These are phyloP conservation scores for Dendrophyllia cribrosa DNA, from an alignment of 64 coral and sea anemone genomes.

Conservation along the genomic window DNA sequence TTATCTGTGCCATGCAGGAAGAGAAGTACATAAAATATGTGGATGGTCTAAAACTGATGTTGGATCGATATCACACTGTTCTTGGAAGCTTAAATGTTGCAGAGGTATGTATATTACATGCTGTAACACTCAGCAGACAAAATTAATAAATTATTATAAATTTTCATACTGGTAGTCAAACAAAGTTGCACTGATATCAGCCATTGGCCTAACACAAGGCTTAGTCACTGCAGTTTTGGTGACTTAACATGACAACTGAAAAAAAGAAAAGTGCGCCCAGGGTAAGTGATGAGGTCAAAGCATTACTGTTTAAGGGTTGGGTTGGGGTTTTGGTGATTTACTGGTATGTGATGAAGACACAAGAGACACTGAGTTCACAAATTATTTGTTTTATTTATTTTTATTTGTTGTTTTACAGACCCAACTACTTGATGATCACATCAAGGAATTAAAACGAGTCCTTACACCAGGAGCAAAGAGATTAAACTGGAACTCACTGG, in stretches of 20 bases:
- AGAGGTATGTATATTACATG: constrained; percentile 55
- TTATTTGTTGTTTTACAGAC: constrained; percentile 54
- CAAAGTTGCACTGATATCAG: no score
- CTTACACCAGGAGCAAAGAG: constrained; percentile 95
- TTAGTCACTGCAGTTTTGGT: no score
- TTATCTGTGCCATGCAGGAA: constrained; percentile 53
- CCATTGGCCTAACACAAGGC: no score
- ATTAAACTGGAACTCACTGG: constrained; percentile 98
- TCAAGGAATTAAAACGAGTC: constrained; percentile 96
- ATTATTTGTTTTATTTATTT: background rate
- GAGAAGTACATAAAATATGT: constrained; percentile 97
- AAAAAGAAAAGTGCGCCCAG: no score
- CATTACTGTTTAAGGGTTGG: no score
- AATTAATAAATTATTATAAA: background rate
- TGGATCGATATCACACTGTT: constrained; percentile 90
- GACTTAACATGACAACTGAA: no score
- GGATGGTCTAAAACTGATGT: constrained; percentile 95
- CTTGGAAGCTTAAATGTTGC: constrained; percentile 86
- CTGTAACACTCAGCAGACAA: background rate
- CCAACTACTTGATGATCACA: constrained; percentile 95
- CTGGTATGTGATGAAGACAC: no score
- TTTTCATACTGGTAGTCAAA: no score
- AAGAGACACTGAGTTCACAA: no score
- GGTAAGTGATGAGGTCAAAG: no score
- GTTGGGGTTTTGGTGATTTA: no score